Percentiles rank a stretch among this genome's conserved stretches.
These are phyloP conservation scores for Synergus laeviventris DNA, from an alignment of 2,888 invertebrate genomes.

Conservation along the genomic window DNA sequence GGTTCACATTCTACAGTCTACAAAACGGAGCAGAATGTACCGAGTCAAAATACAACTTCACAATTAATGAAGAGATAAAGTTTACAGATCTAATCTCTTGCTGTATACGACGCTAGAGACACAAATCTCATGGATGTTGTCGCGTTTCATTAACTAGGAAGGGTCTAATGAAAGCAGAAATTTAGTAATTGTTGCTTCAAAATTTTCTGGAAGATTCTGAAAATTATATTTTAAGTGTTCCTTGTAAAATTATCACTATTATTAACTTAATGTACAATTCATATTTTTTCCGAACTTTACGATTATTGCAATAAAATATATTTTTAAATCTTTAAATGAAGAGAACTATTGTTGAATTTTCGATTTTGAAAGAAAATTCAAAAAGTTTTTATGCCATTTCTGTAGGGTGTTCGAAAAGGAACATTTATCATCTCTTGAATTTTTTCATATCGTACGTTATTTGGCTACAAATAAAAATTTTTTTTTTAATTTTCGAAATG, in stretches of 20 bases:
- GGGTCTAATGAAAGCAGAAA: neutral
- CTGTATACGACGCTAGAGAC: neutral
- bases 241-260: neutral
- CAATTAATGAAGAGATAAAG: slow-evolving; percentile 6
- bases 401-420: no score
- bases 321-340: no score
- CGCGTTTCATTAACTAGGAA: neutral
- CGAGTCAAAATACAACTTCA: neutral
- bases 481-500: no score
- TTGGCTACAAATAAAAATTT: no score
- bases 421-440: no score
- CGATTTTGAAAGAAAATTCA: no score
- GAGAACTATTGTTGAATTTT: no score
- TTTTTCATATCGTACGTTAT: no score
- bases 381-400: no score
- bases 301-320: no score
- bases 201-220: neutral
- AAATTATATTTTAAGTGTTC: neutral
- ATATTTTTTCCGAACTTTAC: no score
- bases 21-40: neutral
- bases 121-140: neutral
- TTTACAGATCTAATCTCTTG: slow-evolving; percentile 8
- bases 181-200: neutral
- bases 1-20: neutral
- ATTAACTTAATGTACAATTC: no score